A percentile compares a stretch with the other conserved stretches of the same genome.
Conservation (phyloP, 2,113 vertebrate genomes). For the Gila orcuttii region DNA sequence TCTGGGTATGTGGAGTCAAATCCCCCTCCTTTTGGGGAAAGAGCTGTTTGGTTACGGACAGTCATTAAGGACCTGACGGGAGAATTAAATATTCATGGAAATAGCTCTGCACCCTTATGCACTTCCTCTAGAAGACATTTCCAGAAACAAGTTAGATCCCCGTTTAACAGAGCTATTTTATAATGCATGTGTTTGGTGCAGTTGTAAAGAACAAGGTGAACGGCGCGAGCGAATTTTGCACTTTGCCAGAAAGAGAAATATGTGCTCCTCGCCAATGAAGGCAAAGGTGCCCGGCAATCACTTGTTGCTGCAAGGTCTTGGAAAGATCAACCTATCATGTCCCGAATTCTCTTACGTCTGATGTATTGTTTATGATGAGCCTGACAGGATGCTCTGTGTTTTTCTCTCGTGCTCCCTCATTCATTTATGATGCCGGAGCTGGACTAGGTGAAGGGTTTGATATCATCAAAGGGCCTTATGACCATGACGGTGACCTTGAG, state of each 20-base stretch:
- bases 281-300: slow-evolving; percentile 10
- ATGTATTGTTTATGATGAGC: slow-evolving; percentile 72
- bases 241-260: slow-evolving; percentile 21
- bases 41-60: slow-evolving; percentile 49
- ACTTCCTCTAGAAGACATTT: slow-evolving; percentile 61
- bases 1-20: slow-evolving; percentile 25
- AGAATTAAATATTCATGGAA: slow-evolving; percentile 72
- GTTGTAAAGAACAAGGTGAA: slow-evolving; percentile 38
- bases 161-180: slow-evolving; percentile 53
- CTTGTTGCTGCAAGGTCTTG: slow-evolving; percentile 45
- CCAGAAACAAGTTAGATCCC: slow-evolving; percentile 56
- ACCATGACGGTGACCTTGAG: slow-evolving; percentile 71
- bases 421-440: slow-evolving; percentile 61
- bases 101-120: slow-evolving; percentile 56
- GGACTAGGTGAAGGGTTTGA: slow-evolving; percentile 47
- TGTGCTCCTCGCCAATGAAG: slow-evolving; percentile 1
- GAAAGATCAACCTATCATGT: slow-evolving; percentile 65
- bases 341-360: slow-evolving; percentile 66
- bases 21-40: slow-evolving; percentile 25
- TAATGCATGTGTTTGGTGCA: slow-evolving; percentile 53
- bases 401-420: slow-evolving; percentile 58
- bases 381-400: slow-evolving; percentile 46
- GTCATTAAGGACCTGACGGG: slow-evolving; percentile 63
- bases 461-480: slow-evolving; percentile 58
- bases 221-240: not conserved